Evolutionary conservation across 2,113 vertebrate genomes (phyloP).

Genomic region (Alligator mississippiensis): DNA sequence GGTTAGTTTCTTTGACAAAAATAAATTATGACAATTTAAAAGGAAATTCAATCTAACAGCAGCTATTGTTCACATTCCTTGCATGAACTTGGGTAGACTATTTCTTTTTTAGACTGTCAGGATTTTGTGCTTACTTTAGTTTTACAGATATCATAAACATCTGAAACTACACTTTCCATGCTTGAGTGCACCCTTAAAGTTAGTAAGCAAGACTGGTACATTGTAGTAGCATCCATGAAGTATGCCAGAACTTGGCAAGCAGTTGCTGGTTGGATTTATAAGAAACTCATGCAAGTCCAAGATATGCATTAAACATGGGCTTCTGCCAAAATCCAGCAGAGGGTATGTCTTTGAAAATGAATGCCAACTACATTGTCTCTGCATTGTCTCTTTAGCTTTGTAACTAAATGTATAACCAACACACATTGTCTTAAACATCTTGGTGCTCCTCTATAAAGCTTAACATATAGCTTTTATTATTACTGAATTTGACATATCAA

Average conservation of each 20-base stretch:
- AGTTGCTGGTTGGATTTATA: constrained; percentile 35
- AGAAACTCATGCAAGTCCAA: background rate
- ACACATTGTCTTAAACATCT: background rate
- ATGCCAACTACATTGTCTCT: background rate
- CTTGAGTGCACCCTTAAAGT: background rate
- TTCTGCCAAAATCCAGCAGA: constrained; percentile 34
- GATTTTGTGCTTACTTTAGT: background rate
- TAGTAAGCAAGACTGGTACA: background rate
- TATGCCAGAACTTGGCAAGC: constrained; percentile 12
- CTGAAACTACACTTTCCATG: constrained; percentile 9
- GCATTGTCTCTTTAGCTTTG: background rate
- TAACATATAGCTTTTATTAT: background rate
- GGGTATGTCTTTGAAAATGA: background rate
- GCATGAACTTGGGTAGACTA: background rate
- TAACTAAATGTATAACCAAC: background rate
- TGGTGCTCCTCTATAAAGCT: background rate
- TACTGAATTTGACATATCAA: background rate
- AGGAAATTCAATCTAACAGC: background rate
- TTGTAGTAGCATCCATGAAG: background rate
- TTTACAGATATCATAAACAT: constrained; percentile 25
- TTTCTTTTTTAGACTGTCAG: background rate
- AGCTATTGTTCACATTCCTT: background rate
- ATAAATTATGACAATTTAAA: background rate
- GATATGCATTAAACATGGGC: background rate
- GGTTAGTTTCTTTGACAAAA: background rate